These are phyloP conservation scores for Eremobia ochroleuca DNA, from an alignment of 2,888 invertebrate species.

Conservation along the genomic window DNA sequence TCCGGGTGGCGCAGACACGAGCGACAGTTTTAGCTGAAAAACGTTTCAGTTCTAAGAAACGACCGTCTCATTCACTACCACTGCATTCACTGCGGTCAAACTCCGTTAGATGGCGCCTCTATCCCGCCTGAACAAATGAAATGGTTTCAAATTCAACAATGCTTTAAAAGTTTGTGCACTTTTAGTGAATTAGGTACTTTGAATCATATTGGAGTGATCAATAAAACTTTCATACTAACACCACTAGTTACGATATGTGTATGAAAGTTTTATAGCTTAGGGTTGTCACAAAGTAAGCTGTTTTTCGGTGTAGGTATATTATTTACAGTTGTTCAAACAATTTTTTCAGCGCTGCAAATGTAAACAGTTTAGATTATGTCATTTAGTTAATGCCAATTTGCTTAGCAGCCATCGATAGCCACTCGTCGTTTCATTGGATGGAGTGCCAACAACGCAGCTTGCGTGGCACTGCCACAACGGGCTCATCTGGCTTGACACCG, in stretches of 20 bases:
- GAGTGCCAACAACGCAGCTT: conserved; percentile 42
- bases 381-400: background rate
- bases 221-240: conserved; percentile 28
- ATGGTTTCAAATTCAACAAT: background rate
- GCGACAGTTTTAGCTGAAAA: conserved; percentile 9
- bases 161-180: background rate
- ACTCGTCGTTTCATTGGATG: background rate
- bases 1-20: conserved; percentile 65
- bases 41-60: background rate
- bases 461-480: conserved; percentile 24
- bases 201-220: conserved; percentile 2
- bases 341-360: background rate
- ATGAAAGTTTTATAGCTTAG: conserved; percentile 13
- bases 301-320: background rate
- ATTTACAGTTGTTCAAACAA: conserved; percentile 3
- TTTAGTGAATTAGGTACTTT: background rate
- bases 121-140: background rate
- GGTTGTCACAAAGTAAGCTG: background rate
- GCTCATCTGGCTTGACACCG: conserved; percentile 47
- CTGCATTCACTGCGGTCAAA: background rate
- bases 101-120: conserved; percentile 53
- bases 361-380: background rate
- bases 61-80: background rate
- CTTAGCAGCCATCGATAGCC: conserved; percentile 8
- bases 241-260: conserved; percentile 3